Base-by-base conservation (phyloP, 92 coral and sea anemone genomes). In the Umimayanthus kanabou region DNA sequence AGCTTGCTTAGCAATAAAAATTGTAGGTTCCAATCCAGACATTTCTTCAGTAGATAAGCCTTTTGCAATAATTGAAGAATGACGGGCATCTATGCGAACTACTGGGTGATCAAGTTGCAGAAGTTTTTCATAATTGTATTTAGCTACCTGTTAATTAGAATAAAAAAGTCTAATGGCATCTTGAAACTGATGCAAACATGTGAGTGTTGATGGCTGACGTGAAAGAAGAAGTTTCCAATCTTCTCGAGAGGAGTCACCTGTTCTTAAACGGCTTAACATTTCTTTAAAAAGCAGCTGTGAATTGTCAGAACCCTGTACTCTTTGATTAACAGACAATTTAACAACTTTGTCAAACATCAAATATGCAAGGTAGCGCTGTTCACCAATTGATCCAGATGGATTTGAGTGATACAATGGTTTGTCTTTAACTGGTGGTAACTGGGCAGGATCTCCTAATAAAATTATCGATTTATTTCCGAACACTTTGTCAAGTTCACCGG, bases 321-420 rank as follows among this genome's bases (percentile, higher is more conserved):
- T 9, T 66, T 91, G 85, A 80, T 89, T 91, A 66, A 40, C 67
- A 85, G 77, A 50, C 4, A 91, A 30, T 49, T 66, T 85, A 33
- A 85, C 94, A 11, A 88, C 88, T 84, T 53, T 83, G 85, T 91
- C 91, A 88, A 88, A 88, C 89, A 88, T 88, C 69, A 79, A 82
- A 82, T 91, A 88, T 79, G 93, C 91, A 64, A 88, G 89, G 85
- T 83, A 78, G 82, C 91, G 91, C 85, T 91, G 91, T 91, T 88
- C 89, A 85, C 89, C 93, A 61, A 91, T 85, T 33, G 39, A 58
- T n/a, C 86, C 82, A 40, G 91, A 88, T 79, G 78, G 89, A 3
- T 88, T 91, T 0, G 45, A 47, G 72, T 91, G 91, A 84, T 91
- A 87, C 80, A 91, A 91, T 33, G 93, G 93, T 78, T 91, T 91